Base-by-base conservation (phyloP, 2,113 vertebrate species). In the Porphyrio hochstetteri region DNA sequence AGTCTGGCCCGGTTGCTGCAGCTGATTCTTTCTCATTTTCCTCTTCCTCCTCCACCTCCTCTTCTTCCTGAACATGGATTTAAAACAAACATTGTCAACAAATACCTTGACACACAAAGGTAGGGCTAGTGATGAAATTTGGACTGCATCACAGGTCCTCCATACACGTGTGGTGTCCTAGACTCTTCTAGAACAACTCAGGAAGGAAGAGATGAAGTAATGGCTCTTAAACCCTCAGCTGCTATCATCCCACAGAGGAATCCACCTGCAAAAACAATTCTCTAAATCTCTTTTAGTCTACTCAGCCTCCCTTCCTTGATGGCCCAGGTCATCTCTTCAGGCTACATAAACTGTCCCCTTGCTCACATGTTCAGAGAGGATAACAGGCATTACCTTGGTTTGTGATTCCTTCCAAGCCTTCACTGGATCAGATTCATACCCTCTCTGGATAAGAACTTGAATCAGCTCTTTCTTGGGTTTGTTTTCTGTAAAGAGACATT, bases 401-500 rank as follows among this genome's bases (percentile, higher is more conserved):
- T 99, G 99, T 4, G 98, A 97, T 81, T 98, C 96, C 94, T 99
- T 99, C 99, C 99, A 99, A 71, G 97, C 96, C 90, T 99, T 99
- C 76, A 99, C 98, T 1, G 99, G 99, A 91, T 99, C 99, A 0
- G 99, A 99, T 95, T 99, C 99, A 6, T 99, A 99, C 42, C 99
- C 99, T 97, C 99, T 99, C 94, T 99, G 72, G 90, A 99, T 97
- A 56, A 99, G 98, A 97, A 99, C 98, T 93, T 98, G 97, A 91
- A 99, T 99, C 91, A 99, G 91, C 72, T 99, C 99, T 92, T 99
- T 99, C 97, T 99, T 99, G 60, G 99, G 99, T 74, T 99, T 99
- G 98, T 99, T 99, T 97, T 99, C 99, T 99, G 91, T 57, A 93
- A 95, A 68, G 4, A 97, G 83, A 96, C 40, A 82, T 91, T 92